Percentiles rank a stretch among this genome's conserved stretches.
phyloP scores from a whole-genome alignment of 2,888 invertebrate genomes.

The Drosophila multiciliata region DNA sequence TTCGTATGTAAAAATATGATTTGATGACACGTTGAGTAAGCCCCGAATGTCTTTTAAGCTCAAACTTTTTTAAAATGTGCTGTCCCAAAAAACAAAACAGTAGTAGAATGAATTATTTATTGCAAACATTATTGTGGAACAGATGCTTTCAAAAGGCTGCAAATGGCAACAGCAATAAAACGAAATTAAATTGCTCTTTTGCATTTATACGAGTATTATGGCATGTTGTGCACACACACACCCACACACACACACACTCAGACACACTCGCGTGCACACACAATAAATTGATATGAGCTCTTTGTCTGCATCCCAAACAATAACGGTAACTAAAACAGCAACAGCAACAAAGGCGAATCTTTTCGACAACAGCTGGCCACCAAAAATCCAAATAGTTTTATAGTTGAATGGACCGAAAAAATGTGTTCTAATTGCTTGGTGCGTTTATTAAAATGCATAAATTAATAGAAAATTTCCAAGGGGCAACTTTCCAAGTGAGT shows the following conservation, averaged over 20 bases:
- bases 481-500: constrained; percentile 43
- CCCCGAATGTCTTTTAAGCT: background rate
- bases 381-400: constrained; percentile 52
- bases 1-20: background rate
- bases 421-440: constrained; percentile 71
- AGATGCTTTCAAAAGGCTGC: constrained; percentile 66
- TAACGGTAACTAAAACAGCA: constrained; percentile 28
- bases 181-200: constrained; percentile 78
- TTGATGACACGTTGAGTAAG: background rate
- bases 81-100: background rate
- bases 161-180: constrained; percentile 77
- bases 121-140: constrained; percentile 38
- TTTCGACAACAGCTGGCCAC: constrained; percentile 71
- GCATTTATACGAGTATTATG: constrained; percentile 62
- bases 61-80: constrained; percentile 52
- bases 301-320: constrained; percentile 63
- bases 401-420: constrained; percentile 42
- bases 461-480: constrained; percentile 65
- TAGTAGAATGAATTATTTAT: constrained; percentile 63
- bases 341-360: constrained; percentile 50
- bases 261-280: constrained; percentile 29
- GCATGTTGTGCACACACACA: constrained; percentile 1
- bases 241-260: constrained; percentile 14
- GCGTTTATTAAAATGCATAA: constrained; percentile 83
- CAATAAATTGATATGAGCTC: constrained; percentile 62